phyloP scores from a whole-genome alignment of 2,888 invertebrate genomes.

The Salticus scenicus region DNA sequence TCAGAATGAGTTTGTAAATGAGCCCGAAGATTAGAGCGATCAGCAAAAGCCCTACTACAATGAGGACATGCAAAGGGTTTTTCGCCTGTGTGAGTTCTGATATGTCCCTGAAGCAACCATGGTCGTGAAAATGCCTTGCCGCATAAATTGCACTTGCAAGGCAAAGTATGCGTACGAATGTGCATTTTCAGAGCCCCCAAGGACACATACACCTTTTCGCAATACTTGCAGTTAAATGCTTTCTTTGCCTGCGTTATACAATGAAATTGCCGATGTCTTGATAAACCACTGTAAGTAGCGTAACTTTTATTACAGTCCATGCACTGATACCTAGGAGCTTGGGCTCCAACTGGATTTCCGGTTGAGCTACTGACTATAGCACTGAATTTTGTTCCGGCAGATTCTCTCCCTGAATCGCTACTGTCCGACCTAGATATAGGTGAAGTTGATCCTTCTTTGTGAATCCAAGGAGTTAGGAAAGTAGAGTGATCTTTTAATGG shows the following conservation, averaged over 20 bases:
- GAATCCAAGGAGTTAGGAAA: slow-evolving; percentile 23
- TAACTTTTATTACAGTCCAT: slow-evolving; percentile 95
- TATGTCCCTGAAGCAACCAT: slow-evolving; percentile 97
- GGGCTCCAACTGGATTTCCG: background rate
- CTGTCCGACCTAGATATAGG: slow-evolving; percentile 46
- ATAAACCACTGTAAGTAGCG: slow-evolving; percentile 95
- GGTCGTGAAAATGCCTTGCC: slow-evolving; percentile 98
- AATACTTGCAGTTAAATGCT: slow-evolving; percentile 95
- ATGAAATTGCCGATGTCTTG: slow-evolving; percentile 97
- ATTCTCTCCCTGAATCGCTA: slow-evolving; percentile 44
- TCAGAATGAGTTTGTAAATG: slow-evolving; percentile 98
- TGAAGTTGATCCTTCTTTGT: slow-evolving; percentile 47
- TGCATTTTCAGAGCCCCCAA: slow-evolving; percentile 99
- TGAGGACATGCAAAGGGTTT: slow-evolving; percentile 97
- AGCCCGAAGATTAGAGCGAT: slow-evolving; percentile 95
- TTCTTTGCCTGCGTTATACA: slow-evolving; percentile 88
- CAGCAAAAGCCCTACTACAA: slow-evolving; percentile 96
- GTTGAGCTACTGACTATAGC: slow-evolving; percentile 8
- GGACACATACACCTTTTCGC: slow-evolving; percentile 97
- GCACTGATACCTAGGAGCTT: slow-evolving; percentile 85
- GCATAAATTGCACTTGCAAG: slow-evolving; percentile 96
- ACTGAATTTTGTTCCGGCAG: background rate
- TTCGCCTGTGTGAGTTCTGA: slow-evolving; percentile 97
- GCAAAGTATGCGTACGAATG: slow-evolving; percentile 96
- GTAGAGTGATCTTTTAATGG: slow-evolving; percentile 21